These are phyloP conservation scores for Myotis pilosus DNA, from an alignment of 2,797 vertebrate genomes.

Conservation along the genomic window DNA sequence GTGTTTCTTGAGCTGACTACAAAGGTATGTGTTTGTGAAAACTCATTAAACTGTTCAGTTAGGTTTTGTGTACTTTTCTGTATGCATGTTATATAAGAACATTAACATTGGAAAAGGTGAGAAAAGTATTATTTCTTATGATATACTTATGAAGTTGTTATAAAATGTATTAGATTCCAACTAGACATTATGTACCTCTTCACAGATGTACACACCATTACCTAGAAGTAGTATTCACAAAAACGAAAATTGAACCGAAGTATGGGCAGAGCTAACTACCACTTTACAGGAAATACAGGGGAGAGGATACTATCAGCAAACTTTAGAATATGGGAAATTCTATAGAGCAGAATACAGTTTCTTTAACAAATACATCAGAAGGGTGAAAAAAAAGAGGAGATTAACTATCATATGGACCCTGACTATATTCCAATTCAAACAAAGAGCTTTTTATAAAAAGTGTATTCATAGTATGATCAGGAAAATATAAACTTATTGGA, in stretches of 20 bases:
- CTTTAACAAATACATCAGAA: slow-evolving; percentile 19
- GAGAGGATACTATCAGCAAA: neutral
- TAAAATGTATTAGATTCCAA: slow-evolving; percentile 18
- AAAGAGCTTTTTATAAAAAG: neutral
- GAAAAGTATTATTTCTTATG: slow-evolving; percentile 2
- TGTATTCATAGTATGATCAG: neutral
- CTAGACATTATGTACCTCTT: neutral
- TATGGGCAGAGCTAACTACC: neutral
- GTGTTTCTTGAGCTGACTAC: neutral
- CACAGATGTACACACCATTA: neutral
- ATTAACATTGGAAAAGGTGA: neutral
- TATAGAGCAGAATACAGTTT: neutral
- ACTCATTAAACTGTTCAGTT: neutral
- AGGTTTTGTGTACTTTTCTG: slow-evolving; percentile 31
- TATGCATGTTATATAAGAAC: neutral
- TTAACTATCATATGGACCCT: neutral
- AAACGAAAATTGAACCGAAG: slow-evolving; percentile 14
- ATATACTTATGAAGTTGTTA: neutral
- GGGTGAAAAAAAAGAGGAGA: neutral
- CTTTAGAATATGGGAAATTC: slow-evolving; percentile 11
- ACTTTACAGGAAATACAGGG: slow-evolving; percentile 16
- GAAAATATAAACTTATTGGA: slow-evolving; percentile 20
- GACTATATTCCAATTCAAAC: slow-evolving; percentile 34
- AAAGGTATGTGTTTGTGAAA: neutral
- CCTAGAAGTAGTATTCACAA: slow-evolving; percentile 17